Evolutionary conservation across 2,888 invertebrate species (phyloP).

Genomic region (Arge pagana): DNA sequence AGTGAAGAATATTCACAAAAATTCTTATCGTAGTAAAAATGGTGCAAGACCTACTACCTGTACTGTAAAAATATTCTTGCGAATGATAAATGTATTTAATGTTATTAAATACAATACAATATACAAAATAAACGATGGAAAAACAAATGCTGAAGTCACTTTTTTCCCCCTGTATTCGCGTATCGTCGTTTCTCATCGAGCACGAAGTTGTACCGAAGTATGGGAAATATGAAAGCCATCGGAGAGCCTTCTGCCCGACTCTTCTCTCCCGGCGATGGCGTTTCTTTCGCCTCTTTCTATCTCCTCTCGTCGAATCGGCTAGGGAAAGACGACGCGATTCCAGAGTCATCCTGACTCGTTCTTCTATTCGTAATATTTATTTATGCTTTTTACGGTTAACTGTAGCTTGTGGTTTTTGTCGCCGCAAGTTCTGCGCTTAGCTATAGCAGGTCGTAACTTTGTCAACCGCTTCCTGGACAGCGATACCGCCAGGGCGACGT

Average conservation of each 20-base stretch:
- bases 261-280: neutral
- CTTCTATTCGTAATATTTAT: constrained; percentile 33
- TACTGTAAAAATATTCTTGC: constrained; percentile 4
- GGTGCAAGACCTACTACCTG: neutral
- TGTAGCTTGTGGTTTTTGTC: constrained; percentile 45
- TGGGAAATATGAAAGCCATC: neutral
- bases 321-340: neutral
- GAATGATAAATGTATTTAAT: constrained; percentile 16
- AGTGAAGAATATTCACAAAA: no score
- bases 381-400: constrained; percentile 46
- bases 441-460: constrained; percentile 24
- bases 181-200: neutral
- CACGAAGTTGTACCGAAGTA: neutral
- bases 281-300: neutral
- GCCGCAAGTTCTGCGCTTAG: constrained; percentile 18
- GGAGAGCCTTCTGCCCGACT: neutral
- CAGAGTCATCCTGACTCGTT: constrained; percentile 4
- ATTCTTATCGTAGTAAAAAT: no score
- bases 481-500: constrained; percentile 19
- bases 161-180: neutral
- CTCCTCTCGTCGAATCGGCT: constrained; percentile 4
- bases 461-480: constrained; percentile 27
- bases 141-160: neutral
- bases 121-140: constrained; percentile 12
- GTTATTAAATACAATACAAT: constrained; percentile 19